phyloP scores from a whole-genome alignment of 2,888 invertebrate genomes.

The Cordylochernes scorpioides region DNA sequence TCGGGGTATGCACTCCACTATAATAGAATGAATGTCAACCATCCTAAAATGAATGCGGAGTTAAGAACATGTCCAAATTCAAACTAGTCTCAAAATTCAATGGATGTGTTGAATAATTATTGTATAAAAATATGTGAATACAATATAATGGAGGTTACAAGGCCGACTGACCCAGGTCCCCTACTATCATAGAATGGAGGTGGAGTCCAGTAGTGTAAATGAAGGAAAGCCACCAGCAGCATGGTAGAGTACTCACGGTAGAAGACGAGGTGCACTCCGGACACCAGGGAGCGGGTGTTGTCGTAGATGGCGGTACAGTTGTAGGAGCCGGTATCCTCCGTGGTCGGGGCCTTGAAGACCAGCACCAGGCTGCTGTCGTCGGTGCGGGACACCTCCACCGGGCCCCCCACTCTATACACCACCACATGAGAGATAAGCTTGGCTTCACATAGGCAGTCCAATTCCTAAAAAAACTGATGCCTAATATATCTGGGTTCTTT shows the following conservation, averaged over 20 bases:
- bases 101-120: too few relatives aligned
- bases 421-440: neutral
- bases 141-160: too few relatives aligned
- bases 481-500: neutral
- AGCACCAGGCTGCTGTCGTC: slow-evolving; percentile 7
- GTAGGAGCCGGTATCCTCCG: slow-evolving; percentile 47
- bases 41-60: too few relatives aligned
- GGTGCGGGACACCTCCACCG: slow-evolving; percentile 7
- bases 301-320: slow-evolving; percentile 56
- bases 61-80: too few relatives aligned
- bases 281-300: slow-evolving; percentile 15
- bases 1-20: too few relatives aligned
- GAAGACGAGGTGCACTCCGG: slow-evolving; percentile 13
- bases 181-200: too few relatives aligned
- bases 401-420: slow-evolving; percentile 5
- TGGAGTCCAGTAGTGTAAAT: too few relatives aligned
- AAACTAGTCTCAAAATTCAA: too few relatives aligned
- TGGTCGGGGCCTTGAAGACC: slow-evolving; percentile 11
- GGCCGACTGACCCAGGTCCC: too few relatives aligned
- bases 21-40: too few relatives aligned
- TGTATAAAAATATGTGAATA: too few relatives aligned
- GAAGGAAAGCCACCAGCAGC: too few relatives aligned
- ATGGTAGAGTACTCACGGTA: slow-evolving; percentile 11
- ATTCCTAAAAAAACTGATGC: neutral
- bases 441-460: neutral